phyloP scores from a whole-genome alignment of 2,888 invertebrate genomes.

The Nemapogon koenigi region DNA sequence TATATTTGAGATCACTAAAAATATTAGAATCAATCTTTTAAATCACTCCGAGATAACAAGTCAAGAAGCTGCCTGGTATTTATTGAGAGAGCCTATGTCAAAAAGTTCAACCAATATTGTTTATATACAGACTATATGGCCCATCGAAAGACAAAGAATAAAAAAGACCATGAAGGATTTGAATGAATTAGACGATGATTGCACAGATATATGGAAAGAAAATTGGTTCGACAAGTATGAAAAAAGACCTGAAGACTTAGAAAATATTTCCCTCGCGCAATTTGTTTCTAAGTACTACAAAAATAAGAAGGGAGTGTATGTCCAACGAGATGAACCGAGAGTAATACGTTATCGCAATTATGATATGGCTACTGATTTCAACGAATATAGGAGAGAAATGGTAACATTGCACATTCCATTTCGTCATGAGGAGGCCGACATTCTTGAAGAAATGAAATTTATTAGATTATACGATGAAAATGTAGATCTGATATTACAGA shows the following conservation, averaged over 20 bases:
- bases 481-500: conserved; percentile 21
- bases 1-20: conserved; percentile 13
- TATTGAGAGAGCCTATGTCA: conserved; percentile 19
- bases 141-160: conserved; percentile 27
- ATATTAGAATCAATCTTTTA: conserved; percentile 17
- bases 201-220: conserved; percentile 34
- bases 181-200: conserved; percentile 24
- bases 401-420: conserved; percentile 30
- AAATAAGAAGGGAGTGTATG: conserved; percentile 18
- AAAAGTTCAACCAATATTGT: conserved; percentile 16
- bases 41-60: conserved; percentile 25
- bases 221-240: conserved; percentile 37
- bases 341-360: conserved; percentile 31
- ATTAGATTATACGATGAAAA: conserved; percentile 26
- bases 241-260: conserved; percentile 28
- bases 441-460: conserved; percentile 28
- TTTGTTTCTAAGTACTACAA: conserved; percentile 27
- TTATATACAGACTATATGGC: conserved; percentile 25
- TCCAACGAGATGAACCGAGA: conserved; percentile 20
- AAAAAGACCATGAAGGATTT: conserved; percentile 30
- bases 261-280: conserved; percentile 28
- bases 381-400: conserved; percentile 30
- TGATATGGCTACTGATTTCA: conserved; percentile 24
- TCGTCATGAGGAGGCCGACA: conserved; percentile 27
- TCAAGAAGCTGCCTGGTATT: conserved; percentile 23